These are phyloP conservation scores for Cydia splendana DNA, from an alignment of 1,140 invertebrate species.

Conservation along the genomic window DNA sequence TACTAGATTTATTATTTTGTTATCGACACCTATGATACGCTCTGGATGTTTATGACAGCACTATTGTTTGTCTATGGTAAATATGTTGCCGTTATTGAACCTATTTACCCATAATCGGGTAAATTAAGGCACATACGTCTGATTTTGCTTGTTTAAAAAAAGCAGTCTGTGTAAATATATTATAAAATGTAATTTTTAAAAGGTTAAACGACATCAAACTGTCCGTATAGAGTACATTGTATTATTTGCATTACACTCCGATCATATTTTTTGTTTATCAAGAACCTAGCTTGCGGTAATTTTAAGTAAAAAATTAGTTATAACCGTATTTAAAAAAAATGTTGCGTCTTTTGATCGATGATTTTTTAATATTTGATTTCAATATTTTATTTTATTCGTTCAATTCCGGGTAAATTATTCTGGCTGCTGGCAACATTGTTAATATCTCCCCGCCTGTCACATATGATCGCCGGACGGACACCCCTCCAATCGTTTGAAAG, in stretches of 20 bases:
- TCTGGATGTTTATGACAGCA: neutral
- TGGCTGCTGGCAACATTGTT: conserved; percentile 39
- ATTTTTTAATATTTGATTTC: too few species aligned
- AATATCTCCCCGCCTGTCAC: conserved; percentile 13
- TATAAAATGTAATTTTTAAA: too few species aligned
- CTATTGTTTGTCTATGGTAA: conserved; percentile 40
- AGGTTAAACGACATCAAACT: too few species aligned
- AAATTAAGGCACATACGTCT: neutral
- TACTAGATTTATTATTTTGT: neutral
- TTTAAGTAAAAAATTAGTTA: too few species aligned
- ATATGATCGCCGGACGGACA: conserved; percentile 12
- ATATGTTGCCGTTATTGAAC: conserved; percentile 36
- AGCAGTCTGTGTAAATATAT: too few species aligned
- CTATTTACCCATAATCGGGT: conserved; percentile 19
- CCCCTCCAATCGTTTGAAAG: conserved; percentile 30
- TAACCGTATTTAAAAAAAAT: too few species aligned
- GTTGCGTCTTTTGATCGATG: too few species aligned
- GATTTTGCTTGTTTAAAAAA: neutral
- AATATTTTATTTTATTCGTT: neutral
- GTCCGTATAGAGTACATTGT: too few species aligned
- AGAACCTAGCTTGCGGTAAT: too few species aligned
- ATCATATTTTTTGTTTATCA: too few species aligned
- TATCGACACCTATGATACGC: neutral
- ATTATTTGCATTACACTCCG: too few species aligned
- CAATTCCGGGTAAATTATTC: neutral